A percentile compares a stretch with the other conserved stretches of the same genome.
Conservation (phyloP, 53 echinoderm and acorn worm species). For the Patiria pectinifera region DNA sequence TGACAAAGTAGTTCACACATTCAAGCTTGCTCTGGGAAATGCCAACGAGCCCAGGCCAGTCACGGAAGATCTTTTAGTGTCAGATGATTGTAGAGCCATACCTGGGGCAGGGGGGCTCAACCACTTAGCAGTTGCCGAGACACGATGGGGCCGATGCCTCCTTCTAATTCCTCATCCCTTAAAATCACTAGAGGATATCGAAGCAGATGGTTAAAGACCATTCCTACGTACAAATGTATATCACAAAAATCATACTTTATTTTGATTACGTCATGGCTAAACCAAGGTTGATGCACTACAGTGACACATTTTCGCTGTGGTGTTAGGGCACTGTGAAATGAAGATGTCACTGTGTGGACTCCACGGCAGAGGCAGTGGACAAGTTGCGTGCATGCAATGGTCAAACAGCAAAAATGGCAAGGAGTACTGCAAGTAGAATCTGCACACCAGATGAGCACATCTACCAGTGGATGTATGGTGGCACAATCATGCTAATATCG, state of each 20-base stretch:
- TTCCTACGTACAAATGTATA: background rate
- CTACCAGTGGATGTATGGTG: no score
- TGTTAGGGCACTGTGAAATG: background rate
- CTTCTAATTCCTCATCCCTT: background rate
- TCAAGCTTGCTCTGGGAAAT: background rate
- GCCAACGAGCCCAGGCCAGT: background rate
- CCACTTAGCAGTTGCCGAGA: slow-evolving; percentile 16
- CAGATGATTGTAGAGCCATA: background rate
- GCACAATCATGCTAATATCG: no score
- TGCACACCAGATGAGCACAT: no score
- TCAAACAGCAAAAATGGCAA: no score
- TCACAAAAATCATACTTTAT: background rate
- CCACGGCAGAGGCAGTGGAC: no score
- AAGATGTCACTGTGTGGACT: background rate
- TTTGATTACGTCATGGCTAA: background rate
- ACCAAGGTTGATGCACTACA: background rate
- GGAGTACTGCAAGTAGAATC: no score
- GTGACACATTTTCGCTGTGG: background rate
- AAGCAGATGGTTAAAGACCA: background rate
- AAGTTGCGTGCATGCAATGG: no score
- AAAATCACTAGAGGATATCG: background rate
- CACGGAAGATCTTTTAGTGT: background rate
- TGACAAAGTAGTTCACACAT: slow-evolving; percentile 22
- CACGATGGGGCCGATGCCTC: background rate
- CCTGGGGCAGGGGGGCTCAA: background rate